Base-by-base conservation (phyloP, 2,797 vertebrate genomes). In the Carapus acus region DNA sequence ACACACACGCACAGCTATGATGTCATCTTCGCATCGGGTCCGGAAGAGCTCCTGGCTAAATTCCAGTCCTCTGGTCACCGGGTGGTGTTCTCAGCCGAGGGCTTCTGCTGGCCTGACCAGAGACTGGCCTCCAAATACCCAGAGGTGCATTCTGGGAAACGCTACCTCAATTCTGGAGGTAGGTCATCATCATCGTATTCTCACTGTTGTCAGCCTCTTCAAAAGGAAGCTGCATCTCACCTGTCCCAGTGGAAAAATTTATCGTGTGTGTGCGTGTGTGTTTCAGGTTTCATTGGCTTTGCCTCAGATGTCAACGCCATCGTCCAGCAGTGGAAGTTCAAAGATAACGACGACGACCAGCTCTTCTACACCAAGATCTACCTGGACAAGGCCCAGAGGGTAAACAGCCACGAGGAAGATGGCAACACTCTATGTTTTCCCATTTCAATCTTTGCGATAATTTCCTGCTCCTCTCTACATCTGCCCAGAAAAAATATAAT, bases 111-210 rank as follows among this genome's bases (percentile, higher is more conserved):
- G 93, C 92, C 92, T 0, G 91, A 94, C 70, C 91, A 93, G 88
- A 81, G 83, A 0, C 85, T 94, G 38, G 88, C 90, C 0, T 74
- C 90, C 24, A 91, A 88, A 43, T 94, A 94, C 56, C 93, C 93
- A 0, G 54, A 81, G 7, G 86, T 91, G 38, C 79, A 80, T 47
- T 65, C 85, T 39, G 92, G 90, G 59, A 94, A 94, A 64, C 90
- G 91, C 53, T 94, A 86, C 85, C 89, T 94, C 39, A 94, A 93
- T 87, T 93, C 91, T 0, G 92, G 92, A 84, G 92, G 92, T 93
- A 7, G 52, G 67, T 17, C 16, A 14, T 36, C 14, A 27, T 27
- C 24, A 5, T 27, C n/a, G n/a, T n/a, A n/a, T n/a, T n/a, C n/a
- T n/a, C n/a, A n/a, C n/a, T n/a, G n/a, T 36, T 7, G n/a, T 36